Percentiles rank a stretch among this genome's conserved stretches.
Evolutionary conservation across 2,888 invertebrate species (phyloP).

Genomic region (Mythimna impura): DNA sequence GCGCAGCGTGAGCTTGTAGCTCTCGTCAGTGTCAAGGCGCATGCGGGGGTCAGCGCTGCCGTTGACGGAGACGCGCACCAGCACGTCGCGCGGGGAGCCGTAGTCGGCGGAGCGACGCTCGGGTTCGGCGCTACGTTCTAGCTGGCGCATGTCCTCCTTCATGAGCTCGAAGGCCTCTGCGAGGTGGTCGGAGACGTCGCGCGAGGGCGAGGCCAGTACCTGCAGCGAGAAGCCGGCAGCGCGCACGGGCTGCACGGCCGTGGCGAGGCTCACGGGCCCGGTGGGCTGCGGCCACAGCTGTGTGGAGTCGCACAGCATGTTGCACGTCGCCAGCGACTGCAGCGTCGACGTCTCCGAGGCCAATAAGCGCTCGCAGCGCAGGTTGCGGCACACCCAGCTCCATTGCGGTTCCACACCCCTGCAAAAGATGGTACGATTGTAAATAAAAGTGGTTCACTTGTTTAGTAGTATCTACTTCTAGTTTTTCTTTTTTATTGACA

Average conservation of each 20-base stretch:
- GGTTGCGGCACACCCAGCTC: slow-evolving; percentile 94
- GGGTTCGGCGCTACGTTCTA: slow-evolving; percentile 82
- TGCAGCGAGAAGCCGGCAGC: slow-evolving; percentile 88
- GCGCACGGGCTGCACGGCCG: slow-evolving; percentile 91
- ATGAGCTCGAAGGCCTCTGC: slow-evolving; percentile 88
- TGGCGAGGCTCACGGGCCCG: slow-evolving; percentile 92
- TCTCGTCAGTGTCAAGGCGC: slow-evolving; percentile 93
- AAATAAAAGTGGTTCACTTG: not conserved
- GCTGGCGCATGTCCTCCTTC: slow-evolving; percentile 85
- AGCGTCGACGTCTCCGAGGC: slow-evolving; percentile 82
- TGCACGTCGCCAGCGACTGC: slow-evolving; percentile 93
- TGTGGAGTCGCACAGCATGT: slow-evolving; percentile 94
- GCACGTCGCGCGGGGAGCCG: slow-evolving; percentile 84
- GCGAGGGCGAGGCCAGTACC: slow-evolving; percentile 79
- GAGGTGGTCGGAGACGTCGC: slow-evolving; percentile 81
- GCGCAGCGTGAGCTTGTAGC: slow-evolving; percentile 92
- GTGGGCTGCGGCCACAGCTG: slow-evolving; percentile 96
- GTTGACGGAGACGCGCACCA: slow-evolving; percentile 89
- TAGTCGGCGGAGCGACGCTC: slow-evolving; percentile 71
- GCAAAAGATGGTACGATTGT: slow-evolving; percentile 65
- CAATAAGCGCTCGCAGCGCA: slow-evolving; percentile 92
- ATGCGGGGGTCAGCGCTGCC: slow-evolving; percentile 89
- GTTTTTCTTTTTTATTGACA: not conserved
- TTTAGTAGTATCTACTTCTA: not conserved
- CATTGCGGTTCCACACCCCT: slow-evolving; percentile 91